Evolutionary conservation across 2,797 vertebrate genomes (phyloP).

Genomic region (Lophotriccus pileatus): DNA sequence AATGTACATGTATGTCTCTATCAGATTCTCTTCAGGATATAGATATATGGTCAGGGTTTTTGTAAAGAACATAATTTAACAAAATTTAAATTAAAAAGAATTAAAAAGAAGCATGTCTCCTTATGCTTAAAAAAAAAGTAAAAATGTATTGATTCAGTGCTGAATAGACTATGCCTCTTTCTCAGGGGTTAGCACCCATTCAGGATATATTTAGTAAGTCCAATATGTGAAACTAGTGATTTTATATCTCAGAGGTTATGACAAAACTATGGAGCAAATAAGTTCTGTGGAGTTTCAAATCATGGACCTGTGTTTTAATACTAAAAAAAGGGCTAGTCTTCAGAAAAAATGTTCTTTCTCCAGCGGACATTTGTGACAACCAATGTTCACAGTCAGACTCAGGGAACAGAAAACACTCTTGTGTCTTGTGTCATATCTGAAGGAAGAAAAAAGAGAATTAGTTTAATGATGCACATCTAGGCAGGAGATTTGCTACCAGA

Average conservation of each 20-base stretch:
- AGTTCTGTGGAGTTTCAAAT: background rate
- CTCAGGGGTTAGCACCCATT: background rate
- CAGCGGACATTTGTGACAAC: background rate
- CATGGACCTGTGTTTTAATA: background rate
- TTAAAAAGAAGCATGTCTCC: background rate
- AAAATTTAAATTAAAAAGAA: background rate
- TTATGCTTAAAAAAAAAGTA: background rate
- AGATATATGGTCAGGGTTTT: background rate
- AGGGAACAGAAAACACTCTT: background rate
- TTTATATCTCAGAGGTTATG: background rate
- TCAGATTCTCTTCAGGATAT: background rate
- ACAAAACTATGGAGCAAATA: background rate
- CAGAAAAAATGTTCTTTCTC: background rate
- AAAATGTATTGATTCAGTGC: background rate
- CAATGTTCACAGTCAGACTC: background rate
- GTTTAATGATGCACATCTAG: background rate
- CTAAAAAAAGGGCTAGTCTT: background rate
- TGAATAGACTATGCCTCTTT: background rate
- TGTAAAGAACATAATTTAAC: background rate
- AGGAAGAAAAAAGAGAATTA: background rate
- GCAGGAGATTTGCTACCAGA: background rate
- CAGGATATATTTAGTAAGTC: background rate
- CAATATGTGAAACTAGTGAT: background rate
- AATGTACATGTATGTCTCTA: accelerated
- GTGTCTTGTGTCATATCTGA: background rate